These are phyloP conservation scores for Drosophila rufa DNA, from an alignment of 1,140 invertebrate species.

Conservation along the genomic window DNA sequence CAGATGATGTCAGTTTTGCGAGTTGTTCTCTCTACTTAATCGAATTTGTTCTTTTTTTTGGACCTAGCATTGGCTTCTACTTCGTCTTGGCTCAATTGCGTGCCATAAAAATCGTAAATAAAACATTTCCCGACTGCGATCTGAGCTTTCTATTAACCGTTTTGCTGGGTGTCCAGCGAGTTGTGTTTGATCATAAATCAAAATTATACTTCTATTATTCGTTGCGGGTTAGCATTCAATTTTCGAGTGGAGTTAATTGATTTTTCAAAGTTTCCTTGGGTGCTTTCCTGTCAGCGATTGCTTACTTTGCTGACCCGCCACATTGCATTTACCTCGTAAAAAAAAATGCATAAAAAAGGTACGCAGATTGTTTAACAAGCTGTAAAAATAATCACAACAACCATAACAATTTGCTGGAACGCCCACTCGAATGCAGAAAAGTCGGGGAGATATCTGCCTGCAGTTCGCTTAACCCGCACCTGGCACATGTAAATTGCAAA, in stretches of 20 bases:
- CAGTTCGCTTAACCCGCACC: slow-evolving; percentile 17
- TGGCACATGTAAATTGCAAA: slow-evolving; percentile 34
- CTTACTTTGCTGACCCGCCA: slow-evolving; percentile 19
- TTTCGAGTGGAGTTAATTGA: slow-evolving; percentile 25
- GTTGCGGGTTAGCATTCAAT: slow-evolving; percentile 2
- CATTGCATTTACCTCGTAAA: slow-evolving; percentile 15
- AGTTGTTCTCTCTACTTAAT: slow-evolving; percentile 13
- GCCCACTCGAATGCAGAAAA: slow-evolving; percentile 41
- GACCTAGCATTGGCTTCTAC: not conserved
- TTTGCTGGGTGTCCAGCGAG: slow-evolving; percentile 38
- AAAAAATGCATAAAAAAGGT: slow-evolving; percentile 2
- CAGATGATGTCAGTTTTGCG: slow-evolving; percentile 69
- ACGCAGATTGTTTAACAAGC: slow-evolving; percentile 57
- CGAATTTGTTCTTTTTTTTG: slow-evolving; percentile 13
- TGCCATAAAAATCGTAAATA: slow-evolving; percentile 46
- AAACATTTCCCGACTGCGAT: slow-evolving; percentile 39
- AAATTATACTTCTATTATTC: slow-evolving; percentile 30
- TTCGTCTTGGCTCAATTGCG: slow-evolving; percentile 44
- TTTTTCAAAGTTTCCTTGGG: slow-evolving; percentile 4
- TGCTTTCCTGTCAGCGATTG: slow-evolving; percentile 16
- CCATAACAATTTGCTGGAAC: slow-evolving; percentile 64
- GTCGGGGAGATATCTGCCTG: slow-evolving; percentile 22
- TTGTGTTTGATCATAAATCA: slow-evolving; percentile 39
- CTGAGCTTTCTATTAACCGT: slow-evolving; percentile 40
- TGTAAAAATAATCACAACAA: slow-evolving; percentile 56